A percentile compares a stretch with the other conserved stretches of the same genome.
These are phyloP conservation scores for Myrmophylax atrothorax DNA, from an alignment of 2,113 vertebrate genomes.

Conservation along the genomic window DNA sequence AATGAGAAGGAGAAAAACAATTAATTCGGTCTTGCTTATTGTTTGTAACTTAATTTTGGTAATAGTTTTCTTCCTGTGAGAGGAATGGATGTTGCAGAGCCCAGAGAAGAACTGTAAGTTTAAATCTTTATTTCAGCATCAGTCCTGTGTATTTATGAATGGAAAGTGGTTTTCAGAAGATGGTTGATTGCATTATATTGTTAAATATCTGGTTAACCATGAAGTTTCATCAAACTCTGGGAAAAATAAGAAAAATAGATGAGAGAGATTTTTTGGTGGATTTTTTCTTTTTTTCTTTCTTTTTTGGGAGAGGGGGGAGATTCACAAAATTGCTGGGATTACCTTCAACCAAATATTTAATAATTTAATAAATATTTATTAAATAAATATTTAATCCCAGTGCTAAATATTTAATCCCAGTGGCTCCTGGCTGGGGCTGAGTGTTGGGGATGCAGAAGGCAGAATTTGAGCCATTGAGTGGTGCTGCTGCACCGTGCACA, in stretches of 20 bases:
- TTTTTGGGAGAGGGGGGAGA: rapidly evolving
- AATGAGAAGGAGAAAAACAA: not conserved
- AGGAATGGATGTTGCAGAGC: not conserved
- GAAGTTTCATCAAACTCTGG: not conserved
- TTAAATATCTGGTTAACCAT: not conserved
- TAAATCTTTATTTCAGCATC: not conserved
- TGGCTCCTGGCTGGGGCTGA: not conserved
- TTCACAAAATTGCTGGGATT: not conserved
- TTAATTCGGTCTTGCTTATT: not conserved
- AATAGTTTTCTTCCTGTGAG: not conserved
- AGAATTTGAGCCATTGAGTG: not conserved
- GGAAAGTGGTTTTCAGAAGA: not conserved
- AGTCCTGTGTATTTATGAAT: not conserved
- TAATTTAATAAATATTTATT: too few relatives aligned
- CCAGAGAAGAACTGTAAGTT: not conserved
- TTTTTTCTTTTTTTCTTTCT: too few relatives aligned
- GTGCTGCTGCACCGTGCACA: not conserved
- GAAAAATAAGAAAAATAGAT: not conserved
- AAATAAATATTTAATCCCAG: rapidly evolving
- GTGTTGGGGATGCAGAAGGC: not conserved
- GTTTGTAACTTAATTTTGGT: not conserved
- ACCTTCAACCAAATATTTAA: not conserved
- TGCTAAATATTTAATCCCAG: rapidly evolving
- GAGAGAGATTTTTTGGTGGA: rapidly evolving
- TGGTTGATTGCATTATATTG: rapidly evolving